These are phyloP conservation scores for Platalea minor DNA, from an alignment of 2,797 vertebrate genomes.

Conservation along the genomic window DNA sequence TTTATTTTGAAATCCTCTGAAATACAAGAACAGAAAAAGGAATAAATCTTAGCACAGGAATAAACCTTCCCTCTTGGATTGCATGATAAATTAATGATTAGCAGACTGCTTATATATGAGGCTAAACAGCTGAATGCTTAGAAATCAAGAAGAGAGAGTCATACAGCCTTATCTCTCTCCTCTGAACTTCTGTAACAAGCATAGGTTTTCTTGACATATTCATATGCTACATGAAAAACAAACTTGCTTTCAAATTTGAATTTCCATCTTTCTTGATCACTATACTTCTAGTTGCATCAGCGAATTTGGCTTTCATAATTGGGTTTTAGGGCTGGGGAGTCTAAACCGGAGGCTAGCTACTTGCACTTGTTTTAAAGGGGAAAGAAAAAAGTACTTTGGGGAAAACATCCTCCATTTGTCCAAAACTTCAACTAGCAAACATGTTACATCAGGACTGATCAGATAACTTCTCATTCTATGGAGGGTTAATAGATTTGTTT, in stretches of 20 bases:
- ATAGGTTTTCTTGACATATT: background rate
- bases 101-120: background rate
- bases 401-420: background rate
- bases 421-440: background rate
- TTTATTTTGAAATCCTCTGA: conserved; percentile 46
- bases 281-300: background rate
- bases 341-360: background rate
- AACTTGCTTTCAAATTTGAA: background rate
- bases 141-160: background rate
- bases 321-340: background rate
- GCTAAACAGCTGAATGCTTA: background rate
- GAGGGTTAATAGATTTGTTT: background rate
- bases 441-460: background rate
- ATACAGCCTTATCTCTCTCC: background rate
- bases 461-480: background rate
- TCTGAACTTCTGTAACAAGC: background rate
- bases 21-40: background rate
- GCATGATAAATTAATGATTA: conserved; percentile 50
- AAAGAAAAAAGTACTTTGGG: background rate
- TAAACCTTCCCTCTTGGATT: conserved; percentile 19
- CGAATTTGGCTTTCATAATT: background rate
- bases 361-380: background rate
- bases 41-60: conserved; percentile 15
- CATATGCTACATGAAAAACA: background rate
- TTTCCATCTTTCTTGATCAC: background rate